Conservation (phyloP, 2,797 vertebrate species). For the Coendou prehensilis region DNA sequence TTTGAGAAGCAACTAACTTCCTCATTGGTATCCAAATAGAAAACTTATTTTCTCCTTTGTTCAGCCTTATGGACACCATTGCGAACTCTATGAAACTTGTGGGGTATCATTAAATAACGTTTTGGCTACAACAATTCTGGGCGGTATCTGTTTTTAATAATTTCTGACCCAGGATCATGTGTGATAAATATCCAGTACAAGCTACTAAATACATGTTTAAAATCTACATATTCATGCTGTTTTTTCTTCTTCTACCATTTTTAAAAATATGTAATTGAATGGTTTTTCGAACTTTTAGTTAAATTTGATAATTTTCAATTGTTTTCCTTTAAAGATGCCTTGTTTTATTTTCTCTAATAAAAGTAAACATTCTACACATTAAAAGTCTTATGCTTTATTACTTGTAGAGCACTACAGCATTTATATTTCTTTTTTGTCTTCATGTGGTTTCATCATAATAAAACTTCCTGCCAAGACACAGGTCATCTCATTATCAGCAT, state of each 20-base stretch:
- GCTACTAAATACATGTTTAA: background rate
- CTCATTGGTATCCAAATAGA: constrained; percentile 25
- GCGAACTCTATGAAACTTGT: background rate
- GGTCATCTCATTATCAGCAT: background rate
- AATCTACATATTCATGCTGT: background rate
- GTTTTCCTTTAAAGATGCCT: constrained; percentile 4
- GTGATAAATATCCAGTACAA: background rate
- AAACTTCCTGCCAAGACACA: background rate
- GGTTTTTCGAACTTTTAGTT: background rate
- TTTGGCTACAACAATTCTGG: background rate
- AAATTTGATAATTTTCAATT: constrained; percentile 31
- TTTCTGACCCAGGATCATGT: background rate
- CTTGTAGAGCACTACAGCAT: background rate
- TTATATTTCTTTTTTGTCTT: constrained; percentile 36
- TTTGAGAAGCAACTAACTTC: constrained; percentile 57
- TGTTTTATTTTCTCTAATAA: background rate
- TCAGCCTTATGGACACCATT: constrained; percentile 3
- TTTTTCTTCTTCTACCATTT: background rate
- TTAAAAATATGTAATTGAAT: background rate
- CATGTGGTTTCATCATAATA: background rate
- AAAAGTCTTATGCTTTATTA: constrained; percentile 9
- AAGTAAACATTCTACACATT: background rate
- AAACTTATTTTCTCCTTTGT: background rate
- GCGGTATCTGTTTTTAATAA: background rate
- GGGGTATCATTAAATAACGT: background rate